A percentile compares a stretch with the other conserved stretches of the same genome.
Evolutionary conservation across 2,113 vertebrate species (phyloP).

Genomic region (Spilogale gracilis): DNA sequence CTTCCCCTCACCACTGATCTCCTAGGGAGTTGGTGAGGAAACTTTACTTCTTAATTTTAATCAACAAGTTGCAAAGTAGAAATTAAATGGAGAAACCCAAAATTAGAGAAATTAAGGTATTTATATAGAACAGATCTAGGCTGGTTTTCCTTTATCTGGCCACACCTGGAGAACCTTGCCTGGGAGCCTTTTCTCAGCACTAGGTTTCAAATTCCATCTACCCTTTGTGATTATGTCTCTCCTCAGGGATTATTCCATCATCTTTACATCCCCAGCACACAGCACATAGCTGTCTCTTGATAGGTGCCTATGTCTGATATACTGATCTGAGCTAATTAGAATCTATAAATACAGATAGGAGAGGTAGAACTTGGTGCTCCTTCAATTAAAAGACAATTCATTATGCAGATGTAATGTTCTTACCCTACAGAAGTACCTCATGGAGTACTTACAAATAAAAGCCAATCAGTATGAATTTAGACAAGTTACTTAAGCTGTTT

Average conservation of each 20-base stretch:
- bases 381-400: not conserved
- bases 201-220: not conserved
- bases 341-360: not conserved
- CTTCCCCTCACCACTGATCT: not conserved
- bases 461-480: not conserved
- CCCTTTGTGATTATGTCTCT: not conserved
- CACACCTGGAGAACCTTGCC: not conserved
- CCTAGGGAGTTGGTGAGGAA: not conserved
- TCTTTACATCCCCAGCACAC: not conserved
- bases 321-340: not conserved
- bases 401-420: not conserved
- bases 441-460: not conserved
- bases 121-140: not conserved
- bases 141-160: not conserved
- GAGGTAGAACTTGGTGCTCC: not conserved
- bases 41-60: slow-evolving; percentile 10
- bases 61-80: not conserved
- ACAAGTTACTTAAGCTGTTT: slow-evolving; percentile 1
- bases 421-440: not conserved
- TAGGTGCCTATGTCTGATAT: not conserved
- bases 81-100: slow-evolving; percentile 6
- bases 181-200: not conserved
- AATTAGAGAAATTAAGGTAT: not conserved
- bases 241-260: not conserved
- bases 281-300: not conserved